These are phyloP conservation scores for Zygogramma bicolorata DNA, from an alignment of 2,888 invertebrate genomes.

Conservation along the genomic window DNA sequence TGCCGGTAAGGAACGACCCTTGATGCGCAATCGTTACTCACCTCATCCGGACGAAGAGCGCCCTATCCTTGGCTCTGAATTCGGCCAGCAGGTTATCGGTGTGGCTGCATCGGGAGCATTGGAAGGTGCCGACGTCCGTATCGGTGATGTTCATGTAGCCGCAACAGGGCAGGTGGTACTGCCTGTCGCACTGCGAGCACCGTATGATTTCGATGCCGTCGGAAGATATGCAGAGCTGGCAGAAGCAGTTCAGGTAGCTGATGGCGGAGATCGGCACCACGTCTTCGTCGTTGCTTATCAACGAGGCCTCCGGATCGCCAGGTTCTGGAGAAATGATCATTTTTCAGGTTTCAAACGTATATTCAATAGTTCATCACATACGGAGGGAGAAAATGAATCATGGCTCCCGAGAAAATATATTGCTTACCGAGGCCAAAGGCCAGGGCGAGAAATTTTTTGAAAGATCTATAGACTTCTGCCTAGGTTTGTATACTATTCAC, in stretches of 20 bases:
- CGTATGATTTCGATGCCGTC: conserved; percentile 12
- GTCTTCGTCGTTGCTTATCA: neutral
- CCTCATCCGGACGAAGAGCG: neutral
- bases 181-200: conserved; percentile 15
- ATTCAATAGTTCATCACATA: too few species aligned
- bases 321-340: neutral
- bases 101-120: neutral
- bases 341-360: too few species aligned
- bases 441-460: too few species aligned
- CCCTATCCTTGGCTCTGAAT: neutral
- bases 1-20: too few species aligned
- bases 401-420: too few species aligned
- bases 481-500: too few species aligned
- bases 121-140: neutral
- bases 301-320: neutral
- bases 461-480: too few species aligned
- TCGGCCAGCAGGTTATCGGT: neutral
- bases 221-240: conserved; percentile 3
- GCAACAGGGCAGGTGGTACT: conserved; percentile 27
- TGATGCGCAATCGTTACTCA: neutral
- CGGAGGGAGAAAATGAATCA: too few species aligned
- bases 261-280: neutral
- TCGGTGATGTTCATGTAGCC: conserved; percentile 17
- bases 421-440: too few species aligned
- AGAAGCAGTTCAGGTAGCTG: conserved; percentile 11